A percentile compares a stretch with the other conserved stretches of the same genome.
Evolutionary conservation across 2,797 vertebrate genomes (phyloP).

Genomic region (Semaprochilodus insignis): DNA sequence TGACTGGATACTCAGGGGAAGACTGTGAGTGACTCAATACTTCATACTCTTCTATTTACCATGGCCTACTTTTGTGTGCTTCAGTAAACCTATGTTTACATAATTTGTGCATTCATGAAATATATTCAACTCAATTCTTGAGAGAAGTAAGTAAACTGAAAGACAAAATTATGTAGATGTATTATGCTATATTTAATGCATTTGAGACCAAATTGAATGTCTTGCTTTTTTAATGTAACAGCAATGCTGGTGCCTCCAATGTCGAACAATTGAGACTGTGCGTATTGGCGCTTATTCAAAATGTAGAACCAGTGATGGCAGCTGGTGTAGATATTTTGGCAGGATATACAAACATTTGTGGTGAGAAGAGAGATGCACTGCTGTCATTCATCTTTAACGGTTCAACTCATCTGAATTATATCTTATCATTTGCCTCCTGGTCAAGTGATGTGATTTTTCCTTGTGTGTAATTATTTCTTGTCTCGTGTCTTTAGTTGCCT

Average conservation of each 20-base stretch:
- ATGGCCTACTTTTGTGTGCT: neutral
- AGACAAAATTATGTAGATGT: neutral
- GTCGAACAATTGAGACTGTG: neutral
- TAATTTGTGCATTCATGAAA: neutral
- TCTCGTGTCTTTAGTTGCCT: conserved; percentile 70
- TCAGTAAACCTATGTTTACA: neutral
- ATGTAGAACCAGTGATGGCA: neutral
- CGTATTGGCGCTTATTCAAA: neutral
- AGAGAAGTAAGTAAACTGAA: neutral
- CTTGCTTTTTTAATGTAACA: neutral
- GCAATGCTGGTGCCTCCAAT: neutral
- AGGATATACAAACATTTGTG: conserved; percentile 10
- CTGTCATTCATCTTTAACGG: neutral
- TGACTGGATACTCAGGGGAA: conserved; percentile 92
- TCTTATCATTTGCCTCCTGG: conserved; percentile 1
- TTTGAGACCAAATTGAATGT: neutral
- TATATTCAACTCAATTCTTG: neutral
- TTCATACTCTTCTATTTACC: neutral
- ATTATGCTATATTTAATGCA: neutral
- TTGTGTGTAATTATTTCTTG: conserved; percentile 31
- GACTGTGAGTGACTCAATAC: conserved; percentile 83
- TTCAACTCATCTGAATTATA: neutral
- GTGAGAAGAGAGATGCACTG: neutral
- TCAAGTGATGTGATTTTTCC: conserved; percentile 30
- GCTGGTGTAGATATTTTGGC: conserved; percentile 6